Evolutionary conservation across 2,888 invertebrate species (phyloP).

Genomic region (Tenthredo distinguenda): DNA sequence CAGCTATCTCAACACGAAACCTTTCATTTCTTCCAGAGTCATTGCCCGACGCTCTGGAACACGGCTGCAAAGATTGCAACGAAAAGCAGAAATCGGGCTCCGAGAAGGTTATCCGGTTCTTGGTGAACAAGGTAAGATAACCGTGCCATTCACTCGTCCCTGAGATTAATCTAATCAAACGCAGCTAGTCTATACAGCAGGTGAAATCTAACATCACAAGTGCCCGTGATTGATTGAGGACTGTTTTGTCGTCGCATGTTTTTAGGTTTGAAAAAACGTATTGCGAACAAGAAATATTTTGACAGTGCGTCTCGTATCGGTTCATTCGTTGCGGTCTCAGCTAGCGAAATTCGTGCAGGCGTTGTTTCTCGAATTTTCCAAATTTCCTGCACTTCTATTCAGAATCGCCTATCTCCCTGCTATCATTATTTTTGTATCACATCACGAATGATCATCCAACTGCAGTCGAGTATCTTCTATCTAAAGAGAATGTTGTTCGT

Average conservation of each 20-base stretch:
- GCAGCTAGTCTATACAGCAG: neutral
- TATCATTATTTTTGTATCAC: neutral
- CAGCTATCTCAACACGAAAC: neutral
- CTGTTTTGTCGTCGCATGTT: neutral
- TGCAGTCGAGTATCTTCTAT: neutral
- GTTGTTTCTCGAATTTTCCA: neutral
- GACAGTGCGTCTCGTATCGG: neutral
- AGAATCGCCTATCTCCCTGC: neutral
- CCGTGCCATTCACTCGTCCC: constrained; percentile 34
- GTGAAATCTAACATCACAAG: neutral
- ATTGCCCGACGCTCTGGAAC: constrained; percentile 86
- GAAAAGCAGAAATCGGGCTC: constrained; percentile 83
- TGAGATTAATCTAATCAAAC: constrained; percentile 1
- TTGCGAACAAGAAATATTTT: neutral
- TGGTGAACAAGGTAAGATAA: constrained; percentile 79
- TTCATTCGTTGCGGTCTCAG: neutral
- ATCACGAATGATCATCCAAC: neutral
- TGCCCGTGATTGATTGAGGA: neutral
- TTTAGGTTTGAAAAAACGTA: neutral
- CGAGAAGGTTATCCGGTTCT: constrained; percentile 83
- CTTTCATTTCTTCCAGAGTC: constrained; percentile 78
- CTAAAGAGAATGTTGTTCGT: neutral
- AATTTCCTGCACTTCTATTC: neutral
- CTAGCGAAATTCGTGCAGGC: neutral
- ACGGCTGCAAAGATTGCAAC: constrained; percentile 85